Conservation (phyloP, 2,888 invertebrate species). For the Cordilura impudica region DNA sequence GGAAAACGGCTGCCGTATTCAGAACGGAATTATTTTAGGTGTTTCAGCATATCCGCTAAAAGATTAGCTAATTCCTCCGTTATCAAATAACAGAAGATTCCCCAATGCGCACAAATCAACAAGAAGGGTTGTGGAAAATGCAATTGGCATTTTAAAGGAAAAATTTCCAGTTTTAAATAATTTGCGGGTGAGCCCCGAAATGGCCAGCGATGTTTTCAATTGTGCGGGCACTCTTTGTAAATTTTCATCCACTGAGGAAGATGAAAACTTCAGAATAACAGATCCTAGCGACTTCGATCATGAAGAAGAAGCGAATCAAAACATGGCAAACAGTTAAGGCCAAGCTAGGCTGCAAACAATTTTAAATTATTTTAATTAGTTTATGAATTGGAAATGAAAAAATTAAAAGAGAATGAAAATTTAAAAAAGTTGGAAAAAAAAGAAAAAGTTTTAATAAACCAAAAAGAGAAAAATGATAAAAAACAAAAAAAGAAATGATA, state of each 20-base stretch:
- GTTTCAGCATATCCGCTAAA: too few species aligned
- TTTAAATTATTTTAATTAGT: conserved; percentile 4
- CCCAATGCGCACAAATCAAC: background rate
- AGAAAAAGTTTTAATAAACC: conserved; percentile 3
- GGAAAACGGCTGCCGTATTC: too few species aligned
- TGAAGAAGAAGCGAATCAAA: background rate
- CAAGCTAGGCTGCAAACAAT: background rate
- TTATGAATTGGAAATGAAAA: conserved; percentile 2
- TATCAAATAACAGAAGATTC: conserved; percentile 1
- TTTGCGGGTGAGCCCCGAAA: conserved; percentile 1
- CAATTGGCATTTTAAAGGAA: background rate
- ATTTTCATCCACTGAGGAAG: background rate
- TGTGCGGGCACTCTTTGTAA: too few species aligned
- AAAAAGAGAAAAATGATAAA: conserved; percentile 5
- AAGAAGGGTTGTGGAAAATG: background rate
- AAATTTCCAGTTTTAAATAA: too few species aligned
- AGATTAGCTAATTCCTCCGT: conserved; percentile 1
- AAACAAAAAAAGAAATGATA: conserved; percentile 8
- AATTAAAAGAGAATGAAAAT: background rate
- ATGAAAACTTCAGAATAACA: background rate
- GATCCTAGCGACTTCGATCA: conserved; percentile 1
- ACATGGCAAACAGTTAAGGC: background rate
- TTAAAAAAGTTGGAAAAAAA: background rate
- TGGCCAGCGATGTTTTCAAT: background rate
- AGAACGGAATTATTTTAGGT: background rate